These are phyloP conservation scores for Rhinoderma darwinii DNA, from an alignment of 2,113 vertebrate genomes.

Conservation along the genomic window DNA sequence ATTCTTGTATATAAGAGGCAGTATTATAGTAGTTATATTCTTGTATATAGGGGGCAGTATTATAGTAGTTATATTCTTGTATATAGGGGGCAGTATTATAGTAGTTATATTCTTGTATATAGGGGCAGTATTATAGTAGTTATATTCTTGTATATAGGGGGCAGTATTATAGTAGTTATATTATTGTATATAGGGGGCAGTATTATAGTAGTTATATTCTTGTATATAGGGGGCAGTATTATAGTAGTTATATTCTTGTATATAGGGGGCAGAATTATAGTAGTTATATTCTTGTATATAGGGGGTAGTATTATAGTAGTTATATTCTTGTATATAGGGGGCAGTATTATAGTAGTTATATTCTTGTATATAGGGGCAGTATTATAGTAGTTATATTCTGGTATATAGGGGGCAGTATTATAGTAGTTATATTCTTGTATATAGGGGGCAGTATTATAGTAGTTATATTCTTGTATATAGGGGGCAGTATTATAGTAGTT, in stretches of 20 bases:
- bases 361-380: too few relatives aligned
- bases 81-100: background rate
- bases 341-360: too few relatives aligned
- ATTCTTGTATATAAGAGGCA: too few relatives aligned
- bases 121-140: background rate
- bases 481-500: too few relatives aligned
- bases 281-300: background rate
- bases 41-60: too few relatives aligned
- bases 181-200: background rate
- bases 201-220: constrained; percentile 17
- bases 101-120: background rate
- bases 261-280: background rate
- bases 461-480: too few relatives aligned
- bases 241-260: constrained; percentile 24
- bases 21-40: too few relatives aligned
- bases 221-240: background rate
- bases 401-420: too few relatives aligned
- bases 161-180: constrained; percentile 14
- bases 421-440: too few relatives aligned
- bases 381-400: too few relatives aligned
- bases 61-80: background rate
- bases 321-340: too few relatives aligned
- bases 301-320: background rate
- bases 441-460: too few relatives aligned
- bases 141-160: background rate